Evolutionary conservation across 2,888 invertebrate species (phyloP), one percentile per base, ranked within the genome.

Genomic region (Diarsia rubi): DNA sequence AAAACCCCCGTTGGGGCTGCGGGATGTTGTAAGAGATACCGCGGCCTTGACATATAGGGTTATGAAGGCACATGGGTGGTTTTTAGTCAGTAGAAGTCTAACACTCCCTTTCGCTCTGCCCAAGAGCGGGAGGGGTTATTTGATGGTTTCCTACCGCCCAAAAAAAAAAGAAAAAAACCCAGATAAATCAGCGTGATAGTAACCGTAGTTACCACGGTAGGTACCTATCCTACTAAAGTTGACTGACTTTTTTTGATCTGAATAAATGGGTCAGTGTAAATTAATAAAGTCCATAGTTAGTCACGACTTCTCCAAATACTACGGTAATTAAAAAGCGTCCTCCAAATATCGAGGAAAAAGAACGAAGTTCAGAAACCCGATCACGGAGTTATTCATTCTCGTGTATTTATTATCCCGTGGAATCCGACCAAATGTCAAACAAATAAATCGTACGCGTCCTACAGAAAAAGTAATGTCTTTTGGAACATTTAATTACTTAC

Each of bases 381-480:
- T 85, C 87, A 73, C 78, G 21, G 24, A 75, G 83, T 85, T 82
- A 82, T 79, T 84, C 74, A 85, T 77, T 78, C 74, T 65, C 69
- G 80, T 88, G 89, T 89, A 89, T 90, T 89, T 92, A 91, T 93
- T 91, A 91, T 91, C 88, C 83, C 74, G 77, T 85, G 88, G 91
- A 93, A 93, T 92, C 90, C 92, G 91, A 90, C 90, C 90, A 90
- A 93, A 91, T 90, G 94, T 93, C 93, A 93, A 91, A 92, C 90
- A 88, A 91, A 93, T 94, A 93, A 94, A 94, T 94, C 89, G 90
- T 91, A 72, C 84, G 80, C 81, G 88, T 86, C 85, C 84, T 80
- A 86, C 77, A 86, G 88, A 86, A 89, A 91, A 91, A 89, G 88
- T 90, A 90, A 89, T 85, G 89, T 88, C 45, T 90, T 90, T 88